phyloP scores from a whole-genome alignment of 2,888 invertebrate genomes.

The Coelinius sp. region DNA sequence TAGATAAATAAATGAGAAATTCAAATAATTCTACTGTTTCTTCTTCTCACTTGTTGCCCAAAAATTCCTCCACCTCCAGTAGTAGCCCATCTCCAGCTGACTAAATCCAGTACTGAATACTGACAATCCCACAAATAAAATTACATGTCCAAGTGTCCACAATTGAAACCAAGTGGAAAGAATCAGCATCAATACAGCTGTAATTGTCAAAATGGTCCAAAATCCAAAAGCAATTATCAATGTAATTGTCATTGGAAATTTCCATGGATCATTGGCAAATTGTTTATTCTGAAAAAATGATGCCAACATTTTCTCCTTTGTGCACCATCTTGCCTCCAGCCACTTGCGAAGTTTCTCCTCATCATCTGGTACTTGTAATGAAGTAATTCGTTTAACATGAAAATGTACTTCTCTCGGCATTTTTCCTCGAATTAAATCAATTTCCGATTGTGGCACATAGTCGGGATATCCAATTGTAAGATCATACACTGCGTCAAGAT shows the following conservation, averaged over 20 bases:
- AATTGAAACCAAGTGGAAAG: constrained; percentile 64
- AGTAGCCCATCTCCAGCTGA: constrained; percentile 67
- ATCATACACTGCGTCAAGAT: constrained; percentile 86
- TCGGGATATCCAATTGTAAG: constrained; percentile 88
- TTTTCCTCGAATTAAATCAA: constrained; percentile 78
- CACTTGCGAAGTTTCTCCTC: constrained; percentile 76
- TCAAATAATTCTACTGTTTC: too few relatives aligned
- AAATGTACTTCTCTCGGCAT: constrained; percentile 85
- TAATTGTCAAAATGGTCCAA: constrained; percentile 75
- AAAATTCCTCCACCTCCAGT: constrained; percentile 59
- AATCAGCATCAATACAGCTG: constrained; percentile 57
- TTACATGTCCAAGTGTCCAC: constrained; percentile 59
- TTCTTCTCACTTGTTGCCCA: background rate
- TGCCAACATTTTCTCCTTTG: constrained; percentile 77
- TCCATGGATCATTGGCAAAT: constrained; percentile 65
- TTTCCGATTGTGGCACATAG: constrained; percentile 82
- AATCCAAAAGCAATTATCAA: constrained; percentile 75
- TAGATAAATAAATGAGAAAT: too few relatives aligned
- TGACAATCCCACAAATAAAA: constrained; percentile 62
- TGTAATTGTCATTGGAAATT: constrained; percentile 65
- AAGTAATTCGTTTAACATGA: constrained; percentile 79
- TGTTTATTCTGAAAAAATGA: constrained; percentile 75
- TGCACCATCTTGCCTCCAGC: constrained; percentile 78
- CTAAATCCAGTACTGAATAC: constrained; percentile 62
- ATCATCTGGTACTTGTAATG: constrained; percentile 74